These are phyloP conservation scores for Leuciscus idus DNA, from an alignment of 2,113 vertebrate species.

Conservation along the genomic window DNA sequence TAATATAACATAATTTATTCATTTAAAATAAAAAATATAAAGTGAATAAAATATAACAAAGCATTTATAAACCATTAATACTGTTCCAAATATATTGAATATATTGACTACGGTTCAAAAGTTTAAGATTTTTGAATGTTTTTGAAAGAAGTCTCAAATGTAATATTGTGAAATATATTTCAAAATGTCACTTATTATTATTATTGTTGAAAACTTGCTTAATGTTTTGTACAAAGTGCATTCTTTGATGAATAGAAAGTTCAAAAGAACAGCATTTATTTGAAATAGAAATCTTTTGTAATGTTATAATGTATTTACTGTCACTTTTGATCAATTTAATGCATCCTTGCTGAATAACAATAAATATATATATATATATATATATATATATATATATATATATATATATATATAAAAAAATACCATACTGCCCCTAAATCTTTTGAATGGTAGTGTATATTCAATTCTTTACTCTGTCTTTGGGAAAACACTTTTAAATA, in stretches of 20 bases:
- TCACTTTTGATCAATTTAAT: not conserved
- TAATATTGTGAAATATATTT: not conserved
- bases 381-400: too few species aligned
- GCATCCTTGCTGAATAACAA: not conserved
- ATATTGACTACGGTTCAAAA: not conserved
- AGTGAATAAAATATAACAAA: not conserved
- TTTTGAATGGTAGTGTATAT: too few species aligned
- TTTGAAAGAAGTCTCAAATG: not conserved
- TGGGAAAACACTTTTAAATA: too few species aligned
- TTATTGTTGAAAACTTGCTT: too few species aligned
- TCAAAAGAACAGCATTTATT: too few species aligned
- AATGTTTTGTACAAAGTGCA: too few species aligned
- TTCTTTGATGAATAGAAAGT: too few species aligned
- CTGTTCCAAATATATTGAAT: not conserved
- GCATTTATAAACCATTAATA: not conserved
- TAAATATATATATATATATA: too few species aligned
- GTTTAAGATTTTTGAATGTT: not conserved
- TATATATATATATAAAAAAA: too few species aligned
- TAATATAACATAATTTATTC: not conserved
- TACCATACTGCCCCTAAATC: too few species aligned
- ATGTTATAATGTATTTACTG: not conserved
- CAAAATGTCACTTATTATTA: not conserved
- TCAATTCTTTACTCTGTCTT: too few species aligned
- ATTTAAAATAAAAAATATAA: not conserved
- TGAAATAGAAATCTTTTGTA: too few species aligned